These are phyloP conservation scores for Zaprionus vittiger DNA, from an alignment of 1,140 invertebrate species.

Conservation along the genomic window DNA sequence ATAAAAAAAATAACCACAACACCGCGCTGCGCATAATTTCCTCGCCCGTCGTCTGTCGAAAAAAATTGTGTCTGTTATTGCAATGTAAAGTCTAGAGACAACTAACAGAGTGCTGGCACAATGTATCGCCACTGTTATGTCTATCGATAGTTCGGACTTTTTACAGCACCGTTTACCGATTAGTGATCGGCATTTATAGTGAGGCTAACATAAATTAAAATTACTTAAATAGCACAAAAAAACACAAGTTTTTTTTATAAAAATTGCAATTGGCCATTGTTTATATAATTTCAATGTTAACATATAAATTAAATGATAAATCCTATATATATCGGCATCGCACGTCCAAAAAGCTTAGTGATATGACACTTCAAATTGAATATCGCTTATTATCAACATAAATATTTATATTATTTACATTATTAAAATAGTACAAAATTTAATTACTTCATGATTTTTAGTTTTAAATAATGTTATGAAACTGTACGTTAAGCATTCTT, in stretches of 20 bases:
- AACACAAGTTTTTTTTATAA: neutral
- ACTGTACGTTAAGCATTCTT: too few species aligned
- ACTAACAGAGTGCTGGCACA: conserved; percentile 7
- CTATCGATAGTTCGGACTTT: conserved; percentile 9
- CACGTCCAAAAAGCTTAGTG: neutral
- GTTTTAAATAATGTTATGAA: too few species aligned
- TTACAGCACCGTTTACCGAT: neutral
- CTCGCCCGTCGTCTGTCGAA: conserved; percentile 43
- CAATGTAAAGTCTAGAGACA: conserved; percentile 11
- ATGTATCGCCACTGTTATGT: neutral
- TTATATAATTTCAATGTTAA: neutral
- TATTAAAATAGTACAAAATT: neutral
- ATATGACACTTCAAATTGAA: neutral
- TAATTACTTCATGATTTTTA: neutral
- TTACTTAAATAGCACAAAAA: neutral
- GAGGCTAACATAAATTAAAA: neutral
- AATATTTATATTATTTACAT: neutral
- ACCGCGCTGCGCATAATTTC: conserved; percentile 53
- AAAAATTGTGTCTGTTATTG: conserved; percentile 28
- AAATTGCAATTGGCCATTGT: neutral
- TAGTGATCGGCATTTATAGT: neutral
- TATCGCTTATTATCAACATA: neutral
- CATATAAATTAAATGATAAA: neutral
- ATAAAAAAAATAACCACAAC: conserved; percentile 68
- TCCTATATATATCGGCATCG: too few species aligned